A percentile compares a stretch with the other conserved stretches of the same genome.
phyloP scores from a whole-genome alignment of 2,797 vertebrate genomes.

The Gymnopithys bicolor region DNA sequence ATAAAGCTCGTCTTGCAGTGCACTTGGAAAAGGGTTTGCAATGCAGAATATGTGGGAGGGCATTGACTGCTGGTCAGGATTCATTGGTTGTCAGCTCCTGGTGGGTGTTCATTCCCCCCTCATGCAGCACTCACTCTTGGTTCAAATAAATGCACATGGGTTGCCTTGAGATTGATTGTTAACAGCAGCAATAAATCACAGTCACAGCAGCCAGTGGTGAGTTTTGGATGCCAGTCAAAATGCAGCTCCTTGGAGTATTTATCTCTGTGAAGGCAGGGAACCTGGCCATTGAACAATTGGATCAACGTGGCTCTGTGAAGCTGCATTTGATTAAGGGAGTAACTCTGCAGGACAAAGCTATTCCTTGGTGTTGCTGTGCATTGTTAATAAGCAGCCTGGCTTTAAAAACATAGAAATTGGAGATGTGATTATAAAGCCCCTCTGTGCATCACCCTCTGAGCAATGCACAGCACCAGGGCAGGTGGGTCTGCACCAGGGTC shows the following conservation, averaged over 20 bases:
- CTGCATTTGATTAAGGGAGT: slow-evolving; percentile 33
- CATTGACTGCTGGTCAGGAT: background rate
- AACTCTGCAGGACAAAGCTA: background rate
- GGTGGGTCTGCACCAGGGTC: background rate
- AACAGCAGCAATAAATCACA: slow-evolving; percentile 45
- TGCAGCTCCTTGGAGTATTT: background rate
- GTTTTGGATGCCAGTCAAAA: slow-evolving; percentile 46
- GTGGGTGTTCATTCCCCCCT: background rate
- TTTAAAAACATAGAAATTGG: background rate
- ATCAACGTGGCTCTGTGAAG: background rate
- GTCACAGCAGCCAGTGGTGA: background rate
- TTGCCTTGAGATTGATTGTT: slow-evolving; percentile 13
- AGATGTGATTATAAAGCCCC: background rate
- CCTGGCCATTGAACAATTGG: slow-evolving; percentile 12
- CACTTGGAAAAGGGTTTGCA: background rate
- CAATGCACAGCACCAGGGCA: accelerated
- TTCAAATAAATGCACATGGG: background rate
- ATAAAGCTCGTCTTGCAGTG: accelerated
- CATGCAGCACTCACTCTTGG: background rate
- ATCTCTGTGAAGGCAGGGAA: background rate
- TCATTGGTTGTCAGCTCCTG: background rate
- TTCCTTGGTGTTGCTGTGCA: background rate
- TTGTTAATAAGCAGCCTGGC: background rate
- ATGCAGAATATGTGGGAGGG: background rate
- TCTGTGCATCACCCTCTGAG: accelerated